These are phyloP conservation scores for Cavia aperea DNA, from an alignment of 2,113 vertebrate species.

Conservation along the genomic window DNA sequence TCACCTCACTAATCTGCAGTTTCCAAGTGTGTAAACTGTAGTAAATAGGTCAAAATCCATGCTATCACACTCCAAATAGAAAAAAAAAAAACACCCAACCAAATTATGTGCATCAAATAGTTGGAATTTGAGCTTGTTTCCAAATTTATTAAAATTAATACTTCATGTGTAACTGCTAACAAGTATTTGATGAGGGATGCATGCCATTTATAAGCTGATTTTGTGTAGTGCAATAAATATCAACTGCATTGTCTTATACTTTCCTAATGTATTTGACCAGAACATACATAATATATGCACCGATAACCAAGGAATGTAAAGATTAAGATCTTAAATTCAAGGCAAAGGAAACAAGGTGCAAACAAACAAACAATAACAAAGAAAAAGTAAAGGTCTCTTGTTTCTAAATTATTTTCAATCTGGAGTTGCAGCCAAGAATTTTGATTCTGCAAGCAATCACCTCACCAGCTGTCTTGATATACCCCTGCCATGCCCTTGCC, in stretches of 20 bases:
- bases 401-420: constrained; percentile 54
- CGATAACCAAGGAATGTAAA: neutral
- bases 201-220: neutral
- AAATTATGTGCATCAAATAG: neutral
- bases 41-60: neutral
- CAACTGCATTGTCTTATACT: neutral
- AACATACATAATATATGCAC: neutral
- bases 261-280: neutral
- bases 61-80: neutral
- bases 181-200: neutral
- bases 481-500: constrained; percentile 63
- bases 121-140: neutral
- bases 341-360: neutral
- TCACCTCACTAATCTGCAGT: neutral
- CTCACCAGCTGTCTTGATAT: constrained; percentile 65
- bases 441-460: constrained; percentile 66
- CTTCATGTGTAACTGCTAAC: neutral
- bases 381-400: neutral
- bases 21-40: neutral
- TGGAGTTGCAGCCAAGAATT: constrained; percentile 64
- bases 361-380: neutral
- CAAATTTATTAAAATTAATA: neutral
- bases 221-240: neutral
- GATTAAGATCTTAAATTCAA: neutral
- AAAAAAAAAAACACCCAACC: neutral